Evolutionary conservation across 2,113 vertebrate species (phyloP).

Genomic region (Copsychus sechellarum): DNA sequence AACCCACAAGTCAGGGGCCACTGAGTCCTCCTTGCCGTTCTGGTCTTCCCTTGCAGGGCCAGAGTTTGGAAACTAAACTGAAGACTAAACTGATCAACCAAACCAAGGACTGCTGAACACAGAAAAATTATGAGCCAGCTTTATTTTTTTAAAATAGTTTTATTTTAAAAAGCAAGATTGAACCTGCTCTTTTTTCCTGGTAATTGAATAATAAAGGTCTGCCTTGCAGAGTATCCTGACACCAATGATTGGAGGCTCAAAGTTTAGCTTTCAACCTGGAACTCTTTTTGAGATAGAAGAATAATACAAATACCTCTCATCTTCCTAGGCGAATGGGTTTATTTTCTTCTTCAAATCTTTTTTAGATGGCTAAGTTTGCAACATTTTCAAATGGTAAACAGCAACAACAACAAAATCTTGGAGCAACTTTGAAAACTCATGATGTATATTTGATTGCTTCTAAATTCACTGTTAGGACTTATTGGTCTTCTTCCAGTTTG

Average conservation of each 20-base stretch:
- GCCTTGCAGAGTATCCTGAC: not conserved
- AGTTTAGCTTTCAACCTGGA: not conserved
- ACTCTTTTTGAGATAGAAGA: not conserved
- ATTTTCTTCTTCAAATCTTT: not conserved
- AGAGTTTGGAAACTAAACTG: not conserved
- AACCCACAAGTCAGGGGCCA: accelerated
- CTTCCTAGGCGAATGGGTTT: not conserved
- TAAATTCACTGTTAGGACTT: not conserved
- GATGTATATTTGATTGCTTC: not conserved
- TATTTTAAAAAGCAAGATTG: not conserved
- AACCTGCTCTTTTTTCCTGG: not conserved
- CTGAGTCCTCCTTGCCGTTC: not conserved
- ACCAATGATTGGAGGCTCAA: not conserved
- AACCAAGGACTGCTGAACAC: not conserved
- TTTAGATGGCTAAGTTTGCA: not conserved
- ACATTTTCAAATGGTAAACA: not conserved
- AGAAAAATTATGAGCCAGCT: not conserved
- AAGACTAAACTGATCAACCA: not conserved
- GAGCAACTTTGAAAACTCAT: not conserved
- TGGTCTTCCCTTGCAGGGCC: not conserved
- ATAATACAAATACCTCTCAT: not conserved
- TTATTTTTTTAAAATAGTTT: not conserved
- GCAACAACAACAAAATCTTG: not conserved
- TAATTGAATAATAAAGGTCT: not conserved
- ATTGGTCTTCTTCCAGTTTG: not conserved